A percentile compares a stretch with the other conserved stretches of the same genome.
phyloP scores from a whole-genome alignment of 2,888 invertebrate genomes.

The Artemia sp. region DNA sequence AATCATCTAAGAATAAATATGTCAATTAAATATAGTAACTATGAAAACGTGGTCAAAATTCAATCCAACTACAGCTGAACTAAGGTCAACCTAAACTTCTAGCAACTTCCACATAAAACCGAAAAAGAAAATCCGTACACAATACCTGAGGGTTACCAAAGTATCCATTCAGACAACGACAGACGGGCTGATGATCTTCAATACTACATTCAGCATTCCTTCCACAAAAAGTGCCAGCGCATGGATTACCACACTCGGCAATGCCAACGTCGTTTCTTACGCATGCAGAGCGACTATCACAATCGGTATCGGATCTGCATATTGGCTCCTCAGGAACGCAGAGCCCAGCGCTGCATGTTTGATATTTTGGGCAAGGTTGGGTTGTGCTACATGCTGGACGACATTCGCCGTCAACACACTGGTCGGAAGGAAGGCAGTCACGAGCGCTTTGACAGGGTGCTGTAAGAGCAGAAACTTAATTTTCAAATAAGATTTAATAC shows the following conservation, averaged over 20 bases:
- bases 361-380: conserved; percentile 60
- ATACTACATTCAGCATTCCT: conserved; percentile 59
- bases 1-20: too few relatives aligned
- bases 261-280: conserved; percentile 62
- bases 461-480: conserved; percentile 31
- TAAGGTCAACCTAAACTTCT: too few relatives aligned
- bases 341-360: conserved; percentile 49
- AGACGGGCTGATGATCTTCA: conserved; percentile 58
- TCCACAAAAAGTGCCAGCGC: conserved; percentile 47
- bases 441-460: conserved; percentile 59
- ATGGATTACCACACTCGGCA: conserved; percentile 54
- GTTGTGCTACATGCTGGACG: conserved; percentile 73
- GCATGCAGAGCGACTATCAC: conserved; percentile 52
- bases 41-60: too few relatives aligned
- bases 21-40: too few relatives aligned
- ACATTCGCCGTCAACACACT: conserved; percentile 47
- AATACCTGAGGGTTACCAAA: conserved; percentile 52
- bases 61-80: too few relatives aligned
- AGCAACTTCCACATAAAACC: too few relatives aligned
- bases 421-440: conserved; percentile 45
- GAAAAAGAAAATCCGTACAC: too few relatives aligned
- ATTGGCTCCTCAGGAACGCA: conserved; percentile 23
- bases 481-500: background rate
- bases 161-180: conserved; percentile 60
- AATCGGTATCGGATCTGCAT: conserved; percentile 55